phyloP scores from a whole-genome alignment of 2,797 vertebrate genomes.

The Propithecus deckenii region DNA sequence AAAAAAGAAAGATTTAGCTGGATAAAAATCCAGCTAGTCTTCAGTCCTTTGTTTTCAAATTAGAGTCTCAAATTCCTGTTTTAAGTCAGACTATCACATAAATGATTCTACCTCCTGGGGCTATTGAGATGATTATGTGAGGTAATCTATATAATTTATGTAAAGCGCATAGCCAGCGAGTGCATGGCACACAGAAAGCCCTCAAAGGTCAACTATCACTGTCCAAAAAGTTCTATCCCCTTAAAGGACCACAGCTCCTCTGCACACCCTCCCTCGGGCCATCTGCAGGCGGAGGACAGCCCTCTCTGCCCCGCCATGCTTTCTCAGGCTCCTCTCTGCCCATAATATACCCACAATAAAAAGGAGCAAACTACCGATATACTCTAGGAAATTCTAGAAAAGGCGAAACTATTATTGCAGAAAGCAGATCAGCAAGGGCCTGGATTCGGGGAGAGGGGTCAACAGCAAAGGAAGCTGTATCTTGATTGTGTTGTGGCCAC shows the following conservation, averaged over 20 bases:
- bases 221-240: rapidly evolving
- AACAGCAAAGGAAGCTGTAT: background rate
- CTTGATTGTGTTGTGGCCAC: background rate
- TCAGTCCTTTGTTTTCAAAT: constrained; percentile 21
- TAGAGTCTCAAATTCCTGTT: background rate
- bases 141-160: background rate
- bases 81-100: constrained; percentile 19
- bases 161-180: background rate
- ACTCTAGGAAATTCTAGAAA: background rate
- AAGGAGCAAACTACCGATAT: background rate
- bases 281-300: background rate
- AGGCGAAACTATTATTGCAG: background rate
- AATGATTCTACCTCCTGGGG: background rate
- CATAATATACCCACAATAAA: background rate
- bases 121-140: background rate
- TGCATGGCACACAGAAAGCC: background rate
- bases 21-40: background rate
- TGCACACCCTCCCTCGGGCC: background rate
- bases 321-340: background rate
- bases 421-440: background rate
- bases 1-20: background rate
- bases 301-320: rapidly evolving
- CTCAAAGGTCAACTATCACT: background rate
- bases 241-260: background rate
- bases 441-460: background rate